Base-by-base conservation (phyloP, 2,888 invertebrate genomes). In the Hedya salicella region DNA sequence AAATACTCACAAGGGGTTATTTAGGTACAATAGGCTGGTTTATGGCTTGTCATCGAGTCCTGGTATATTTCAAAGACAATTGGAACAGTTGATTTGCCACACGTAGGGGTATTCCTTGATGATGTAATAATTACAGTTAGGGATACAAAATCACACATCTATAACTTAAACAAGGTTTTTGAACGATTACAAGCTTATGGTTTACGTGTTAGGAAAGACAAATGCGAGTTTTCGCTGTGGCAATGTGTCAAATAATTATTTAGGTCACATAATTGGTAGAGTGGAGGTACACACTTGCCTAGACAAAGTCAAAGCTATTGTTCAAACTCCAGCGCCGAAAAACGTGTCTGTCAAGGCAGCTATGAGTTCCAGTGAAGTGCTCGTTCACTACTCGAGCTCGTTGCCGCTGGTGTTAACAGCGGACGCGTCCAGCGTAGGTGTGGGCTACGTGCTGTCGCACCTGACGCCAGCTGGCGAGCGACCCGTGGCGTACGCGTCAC, bases 401-500 rank as follows among this genome's bases (percentile, higher is more conserved):
- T 16, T 46, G 46, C 46, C 46, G 21, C 4, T 46, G 3, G 52
- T 65, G 11, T 46, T 65, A 3, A 19, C 53, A 44, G 19, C 19
- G 53, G 63, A 8, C 19, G 50, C 16, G 44, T 52, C 52, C 49
- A 57, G n/a, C 49, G 44, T 49, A 25, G 25, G 25, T 4, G 25
- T 25, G 6, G 25, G 25, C 3, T 4, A 6, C 6, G 25, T 25
- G 25, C 3, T 25, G 3, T 25, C 25, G 25, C 25, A 25, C 25
- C 3, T 25, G 25, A 25, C 6, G 25, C 25, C 25, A 4, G 25
- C 3, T 25, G 25, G 25, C 6, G 25, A 25, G 6, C 3, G 25
- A 6, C 25, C 25, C 11, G 49, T 64, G 4, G 53, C 32, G 5
- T 56, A 53, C 25, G 64, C 42, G 4, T 64, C 64, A 4, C 49